These are phyloP conservation scores for Dasysyrphus tricinctus DNA, from an alignment of 2,888 invertebrate genomes.

Conservation along the genomic window DNA sequence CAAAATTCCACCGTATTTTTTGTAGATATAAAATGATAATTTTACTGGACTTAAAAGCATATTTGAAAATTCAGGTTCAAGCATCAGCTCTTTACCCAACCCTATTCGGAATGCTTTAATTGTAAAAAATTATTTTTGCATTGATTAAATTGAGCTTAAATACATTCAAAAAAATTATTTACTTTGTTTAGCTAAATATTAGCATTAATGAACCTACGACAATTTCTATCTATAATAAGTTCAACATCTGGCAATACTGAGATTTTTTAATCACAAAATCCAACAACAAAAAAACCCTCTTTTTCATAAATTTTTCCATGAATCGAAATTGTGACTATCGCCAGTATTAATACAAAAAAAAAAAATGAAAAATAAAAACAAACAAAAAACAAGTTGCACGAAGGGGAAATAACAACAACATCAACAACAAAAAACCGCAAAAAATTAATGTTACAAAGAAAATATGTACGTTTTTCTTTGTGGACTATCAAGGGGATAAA, in stretches of 20 bases:
- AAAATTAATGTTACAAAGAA: constrained; percentile 49
- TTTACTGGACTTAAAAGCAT: no score
- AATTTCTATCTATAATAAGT: background rate
- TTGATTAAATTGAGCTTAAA: no score
- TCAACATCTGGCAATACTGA: constrained; percentile 28
- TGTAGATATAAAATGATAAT: no score
- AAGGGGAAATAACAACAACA: constrained; percentile 32
- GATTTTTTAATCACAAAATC: constrained; percentile 3
- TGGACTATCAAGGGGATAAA: constrained; percentile 30
- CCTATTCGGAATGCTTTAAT: no score
- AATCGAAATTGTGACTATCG: constrained; percentile 42
- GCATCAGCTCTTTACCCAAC: no score
- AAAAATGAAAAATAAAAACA: constrained; percentile 8
- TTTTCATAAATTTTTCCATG: constrained; percentile 49
- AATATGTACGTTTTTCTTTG: constrained; percentile 27
- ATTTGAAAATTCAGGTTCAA: no score
- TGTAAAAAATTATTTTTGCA: no score
- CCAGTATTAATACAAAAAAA: constrained; percentile 8
- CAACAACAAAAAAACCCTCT: constrained; percentile 1
- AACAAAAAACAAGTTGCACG: constrained; percentile 33
- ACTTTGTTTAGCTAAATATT: no score
- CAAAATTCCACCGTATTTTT: no score
- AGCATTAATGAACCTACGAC: no score
- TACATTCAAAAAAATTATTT: no score
- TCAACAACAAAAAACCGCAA: constrained; percentile 37